Conservation (phyloP, 2,888 invertebrate genomes). For the Catocala fraxini region DNA sequence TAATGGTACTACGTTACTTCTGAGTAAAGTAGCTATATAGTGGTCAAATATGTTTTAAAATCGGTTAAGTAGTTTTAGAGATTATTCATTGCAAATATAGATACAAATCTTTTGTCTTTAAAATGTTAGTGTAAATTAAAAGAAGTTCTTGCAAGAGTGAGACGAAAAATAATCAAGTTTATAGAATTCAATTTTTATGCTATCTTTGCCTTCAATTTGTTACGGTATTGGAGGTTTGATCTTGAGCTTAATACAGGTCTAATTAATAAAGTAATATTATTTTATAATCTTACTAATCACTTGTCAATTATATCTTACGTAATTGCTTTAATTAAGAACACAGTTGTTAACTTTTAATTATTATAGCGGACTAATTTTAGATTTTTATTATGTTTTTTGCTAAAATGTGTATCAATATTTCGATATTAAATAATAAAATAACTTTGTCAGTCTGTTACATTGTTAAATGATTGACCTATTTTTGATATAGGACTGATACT, state of each 20-base stretch:
- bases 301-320: constrained; percentile 25
- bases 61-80: no score
- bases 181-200: background rate
- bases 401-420: constrained; percentile 3
- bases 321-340: constrained; percentile 20
- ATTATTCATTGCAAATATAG: no score
- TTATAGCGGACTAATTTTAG: background rate
- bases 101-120: no score
- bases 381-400: constrained; percentile 1
- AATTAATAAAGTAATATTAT: constrained; percentile 35
- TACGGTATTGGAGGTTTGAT: constrained; percentile 30
- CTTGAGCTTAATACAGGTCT: constrained; percentile 25
- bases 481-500: no score
- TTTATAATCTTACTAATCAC: constrained; percentile 26
- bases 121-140: background rate
- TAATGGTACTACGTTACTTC: no score
- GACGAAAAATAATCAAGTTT: constrained; percentile 15
- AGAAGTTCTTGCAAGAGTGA: background rate
- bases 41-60: no score
- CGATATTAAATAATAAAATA: no score
- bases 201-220: constrained; percentile 41
- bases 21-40: no score
- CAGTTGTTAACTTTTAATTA: constrained; percentile 13
- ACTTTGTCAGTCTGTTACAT: background rate
- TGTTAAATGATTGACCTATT: no score